These are phyloP conservation scores for Sebastes itinus DNA, from an alignment of 2,797 vertebrate genomes.

Conservation along the genomic window DNA sequence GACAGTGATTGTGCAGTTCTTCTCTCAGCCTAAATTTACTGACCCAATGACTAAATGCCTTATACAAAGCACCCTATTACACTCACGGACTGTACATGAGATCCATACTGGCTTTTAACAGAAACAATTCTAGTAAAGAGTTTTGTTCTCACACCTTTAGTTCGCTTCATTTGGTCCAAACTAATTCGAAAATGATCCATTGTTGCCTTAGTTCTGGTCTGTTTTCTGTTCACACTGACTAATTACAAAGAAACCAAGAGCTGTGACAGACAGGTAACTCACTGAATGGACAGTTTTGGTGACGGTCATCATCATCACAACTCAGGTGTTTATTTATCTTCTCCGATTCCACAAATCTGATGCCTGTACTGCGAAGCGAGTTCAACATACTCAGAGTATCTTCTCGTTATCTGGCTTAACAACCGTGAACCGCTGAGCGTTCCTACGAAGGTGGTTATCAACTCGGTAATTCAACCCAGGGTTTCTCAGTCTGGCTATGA, in stretches of 20 bases:
- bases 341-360: not conserved
- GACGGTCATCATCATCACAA: not conserved
- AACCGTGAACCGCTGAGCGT: accelerated
- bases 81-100: not conserved
- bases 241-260: not conserved
- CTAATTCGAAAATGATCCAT: not conserved
- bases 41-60: not conserved
- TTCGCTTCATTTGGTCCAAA: not conserved
- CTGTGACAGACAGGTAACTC: not conserved
- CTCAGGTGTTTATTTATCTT: too few species aligned
- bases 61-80: not conserved
- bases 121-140: not conserved
- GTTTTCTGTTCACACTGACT: not conserved
- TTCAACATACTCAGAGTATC: too few species aligned
- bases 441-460: too few species aligned
- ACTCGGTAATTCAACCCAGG: too few species aligned
- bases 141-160: not conserved
- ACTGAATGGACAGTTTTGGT: not conserved
- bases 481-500: too few species aligned
- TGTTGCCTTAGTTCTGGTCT: not conserved
- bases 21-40: not conserved
- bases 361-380: too few species aligned
- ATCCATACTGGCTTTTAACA: not conserved
- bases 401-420: too few species aligned
- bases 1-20: not conserved